A percentile compares a stretch with the other conserved stretches of the same genome.
Evolutionary conservation across 2,113 vertebrate genomes (phyloP).

Genomic region (Oxyura jamaicensis): DNA sequence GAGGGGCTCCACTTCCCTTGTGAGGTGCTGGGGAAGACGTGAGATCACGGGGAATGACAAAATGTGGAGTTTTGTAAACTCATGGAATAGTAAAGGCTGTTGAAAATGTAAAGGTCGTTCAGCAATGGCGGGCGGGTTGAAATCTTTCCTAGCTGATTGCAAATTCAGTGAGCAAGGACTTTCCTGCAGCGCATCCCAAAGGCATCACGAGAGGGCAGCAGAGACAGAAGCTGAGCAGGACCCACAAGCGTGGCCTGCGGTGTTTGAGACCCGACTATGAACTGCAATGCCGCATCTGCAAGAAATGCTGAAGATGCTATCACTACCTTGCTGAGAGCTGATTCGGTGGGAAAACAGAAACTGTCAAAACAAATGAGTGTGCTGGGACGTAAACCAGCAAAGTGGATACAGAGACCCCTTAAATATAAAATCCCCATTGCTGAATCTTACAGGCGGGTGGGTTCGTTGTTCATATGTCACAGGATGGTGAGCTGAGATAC

Average conservation of each 20-base stretch:
- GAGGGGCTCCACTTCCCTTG: not conserved
- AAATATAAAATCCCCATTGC: rapidly evolving
- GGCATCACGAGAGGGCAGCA: slow-evolving; percentile 64
- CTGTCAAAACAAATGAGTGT: rapidly evolving
- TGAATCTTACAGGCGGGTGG: not conserved
- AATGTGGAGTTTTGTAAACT: not conserved
- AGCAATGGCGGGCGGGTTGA: not conserved
- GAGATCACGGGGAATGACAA: not conserved
- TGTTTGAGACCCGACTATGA: rapidly evolving
- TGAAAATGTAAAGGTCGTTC: not conserved
- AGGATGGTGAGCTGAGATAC: not conserved
- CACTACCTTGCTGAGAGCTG: not conserved
- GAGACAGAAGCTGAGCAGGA: slow-evolving; percentile 2
- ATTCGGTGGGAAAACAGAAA: not conserved
- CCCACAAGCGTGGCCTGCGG: rapidly evolving
- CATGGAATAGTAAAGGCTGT: not conserved
- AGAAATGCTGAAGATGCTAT: not conserved
- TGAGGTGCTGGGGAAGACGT: not conserved
- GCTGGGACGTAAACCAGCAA: not conserved
- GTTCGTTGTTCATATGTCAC: rapidly evolving
- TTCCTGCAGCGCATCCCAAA: not conserved
- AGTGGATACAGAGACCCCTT: not conserved
- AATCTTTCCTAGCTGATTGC: not conserved
- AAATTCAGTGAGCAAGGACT: not conserved
- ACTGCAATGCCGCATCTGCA: rapidly evolving